Evolutionary conservation across 2,797 vertebrate genomes (phyloP).

Genomic region (Xiphophorus birchmanni): DNA sequence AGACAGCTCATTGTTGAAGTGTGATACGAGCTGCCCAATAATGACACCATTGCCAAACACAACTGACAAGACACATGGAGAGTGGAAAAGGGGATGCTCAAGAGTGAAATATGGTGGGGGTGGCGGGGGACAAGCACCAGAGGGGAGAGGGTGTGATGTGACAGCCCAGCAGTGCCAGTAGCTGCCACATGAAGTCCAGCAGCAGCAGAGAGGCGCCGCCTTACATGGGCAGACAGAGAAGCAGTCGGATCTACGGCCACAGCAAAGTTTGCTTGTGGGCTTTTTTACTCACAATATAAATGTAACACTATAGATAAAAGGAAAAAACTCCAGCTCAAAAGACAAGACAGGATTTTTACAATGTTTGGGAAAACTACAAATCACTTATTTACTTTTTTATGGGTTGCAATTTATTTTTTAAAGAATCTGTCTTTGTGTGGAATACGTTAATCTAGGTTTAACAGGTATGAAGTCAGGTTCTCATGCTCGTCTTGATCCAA

Average conservation of each 20-base stretch:
- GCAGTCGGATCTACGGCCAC: conserved; percentile 14
- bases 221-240: conserved; percentile 39
- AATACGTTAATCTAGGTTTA: neutral
- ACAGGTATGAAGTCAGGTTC: neutral
- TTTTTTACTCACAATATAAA: neutral
- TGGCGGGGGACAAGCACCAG: conserved; percentile 70
- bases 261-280: neutral
- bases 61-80: conserved; percentile 78
- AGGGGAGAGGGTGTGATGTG: conserved; percentile 83
- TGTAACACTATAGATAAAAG: neutral
- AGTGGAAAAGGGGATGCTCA: conserved; percentile 60
- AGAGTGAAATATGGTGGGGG: conserved; percentile 53
- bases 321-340: neutral
- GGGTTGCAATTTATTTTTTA: neutral
- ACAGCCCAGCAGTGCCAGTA: conserved; percentile 82
- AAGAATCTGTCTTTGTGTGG: neutral
- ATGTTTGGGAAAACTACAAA: neutral
- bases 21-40: conserved; percentile 76
- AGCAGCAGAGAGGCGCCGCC: conserved; percentile 70
- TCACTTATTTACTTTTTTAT: neutral
- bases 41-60: conserved; percentile 78
- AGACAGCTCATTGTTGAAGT: conserved; percentile 75
- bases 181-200: conserved; percentile 83
- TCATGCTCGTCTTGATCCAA: neutral
- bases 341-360: neutral